Base-by-base conservation (phyloP, 2,888 invertebrate species). In the Protodeltote pygarga region DNA sequence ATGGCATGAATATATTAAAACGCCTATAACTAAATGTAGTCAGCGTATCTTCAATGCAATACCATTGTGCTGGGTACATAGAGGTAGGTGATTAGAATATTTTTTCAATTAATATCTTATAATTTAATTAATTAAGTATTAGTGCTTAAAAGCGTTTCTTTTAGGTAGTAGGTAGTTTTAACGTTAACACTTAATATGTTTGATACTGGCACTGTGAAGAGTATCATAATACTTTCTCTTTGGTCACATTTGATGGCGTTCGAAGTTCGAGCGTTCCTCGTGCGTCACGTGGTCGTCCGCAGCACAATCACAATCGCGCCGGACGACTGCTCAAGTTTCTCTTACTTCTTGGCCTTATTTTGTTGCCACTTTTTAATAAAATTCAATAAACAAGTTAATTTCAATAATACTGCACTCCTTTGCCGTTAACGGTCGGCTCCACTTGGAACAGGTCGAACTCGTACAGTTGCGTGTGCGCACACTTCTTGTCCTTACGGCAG, bases 381-480 rank as follows among this genome's bases (percentile, higher is more conserved):
- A 15, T 14, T 14, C n/a, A 9, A 6, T 29, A n/a, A 11, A 21
- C 6, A 9, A 23, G 10, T 5, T 6, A 10, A 1, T 5, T 14
- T 69, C 50, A 67, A 15, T 67, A 65, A 32, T 61, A 48, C n/a
- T n/a, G n/a, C n/a, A 51, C 29, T 16, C 53, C 14, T 16, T 38
- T 52, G n/a, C 48, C 37, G 28, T 24, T 37, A 14, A 29, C 28
- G 23, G 44, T 23, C 3, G 64, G 54, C 9, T 45, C 51, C 13
- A 31, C 49, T 9, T 31, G 50, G 15, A 73, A 35, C 31, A 75
- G 46, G 48, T 75, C 51, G 21, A 75, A 72, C 48, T 72, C 62
- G 55, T 70, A 75, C 25, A 67, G 47, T 15, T 68, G 45, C n/a
- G 33, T 25, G 15, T 44, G 54, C 16, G 17, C 35, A 48, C 68